Conservation (phyloP, 2,888 invertebrate genomes). For the Pseudococcus longispinus region DNA sequence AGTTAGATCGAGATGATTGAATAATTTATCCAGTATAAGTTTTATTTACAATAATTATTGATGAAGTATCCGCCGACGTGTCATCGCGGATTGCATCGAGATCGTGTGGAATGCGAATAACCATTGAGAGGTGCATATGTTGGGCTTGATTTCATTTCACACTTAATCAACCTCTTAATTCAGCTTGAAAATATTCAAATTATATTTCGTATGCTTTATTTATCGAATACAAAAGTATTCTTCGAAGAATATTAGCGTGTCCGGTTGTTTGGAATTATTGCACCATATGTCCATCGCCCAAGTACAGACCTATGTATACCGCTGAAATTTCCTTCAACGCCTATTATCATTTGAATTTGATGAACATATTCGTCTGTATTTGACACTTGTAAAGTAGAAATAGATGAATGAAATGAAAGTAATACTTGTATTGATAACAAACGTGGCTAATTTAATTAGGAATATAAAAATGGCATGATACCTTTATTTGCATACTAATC, state of each 20-base stretch:
- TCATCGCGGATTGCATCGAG: not conserved
- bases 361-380: too few relatives aligned
- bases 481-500: not conserved
- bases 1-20: slow-evolving; percentile 47
- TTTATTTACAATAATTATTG: slow-evolving; percentile 29
- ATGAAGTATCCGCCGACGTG: not conserved
- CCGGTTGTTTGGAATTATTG: not conserved
- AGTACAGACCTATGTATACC: too few relatives aligned
- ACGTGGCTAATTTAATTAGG: too few relatives aligned
- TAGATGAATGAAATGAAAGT: too few relatives aligned
- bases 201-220: not conserved
- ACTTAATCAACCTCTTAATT: not conserved
- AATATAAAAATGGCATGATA: too few relatives aligned
- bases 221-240: not conserved
- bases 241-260: not conserved
- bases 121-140: not conserved
- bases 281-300: not conserved
- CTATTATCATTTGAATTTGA: too few relatives aligned
- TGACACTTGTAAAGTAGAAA: too few relatives aligned
- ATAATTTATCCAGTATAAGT: slow-evolving; percentile 36
- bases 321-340: too few relatives aligned
- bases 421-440: too few relatives aligned
- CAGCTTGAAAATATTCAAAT: not conserved
- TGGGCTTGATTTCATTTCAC: slow-evolving; percentile 10
- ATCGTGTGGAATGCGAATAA: not conserved